Evolutionary conservation across 2,888 invertebrate genomes (phyloP).

Genomic region (Epirrita christyi): DNA sequence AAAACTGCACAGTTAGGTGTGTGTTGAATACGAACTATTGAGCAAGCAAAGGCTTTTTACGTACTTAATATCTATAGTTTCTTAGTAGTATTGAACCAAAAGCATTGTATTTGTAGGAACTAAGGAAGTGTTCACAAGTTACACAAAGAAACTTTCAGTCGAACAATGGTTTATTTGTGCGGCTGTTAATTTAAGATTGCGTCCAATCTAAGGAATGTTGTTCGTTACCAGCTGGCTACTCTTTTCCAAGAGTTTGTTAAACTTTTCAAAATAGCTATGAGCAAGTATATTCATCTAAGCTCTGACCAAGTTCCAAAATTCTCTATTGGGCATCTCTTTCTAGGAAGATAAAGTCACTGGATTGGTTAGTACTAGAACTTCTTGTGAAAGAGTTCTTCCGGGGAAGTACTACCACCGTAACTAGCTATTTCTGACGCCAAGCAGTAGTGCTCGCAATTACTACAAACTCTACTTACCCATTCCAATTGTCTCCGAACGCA

Average conservation of each 20-base stretch:
- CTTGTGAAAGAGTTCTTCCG: too few relatives aligned
- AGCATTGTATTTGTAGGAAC: constrained; percentile 3
- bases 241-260: constrained; percentile 4
- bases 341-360: too few relatives aligned
- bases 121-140: constrained; percentile 3
- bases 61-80: too few relatives aligned
- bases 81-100: constrained; percentile 1
- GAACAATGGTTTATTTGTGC: constrained; percentile 14
- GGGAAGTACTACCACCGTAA: too few relatives aligned
- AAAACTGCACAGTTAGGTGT: not conserved
- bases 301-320: too few relatives aligned
- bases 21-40: not conserved
- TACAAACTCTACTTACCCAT: too few relatives aligned
- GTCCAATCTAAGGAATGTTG: constrained; percentile 13
- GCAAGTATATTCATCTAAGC: too few relatives aligned
- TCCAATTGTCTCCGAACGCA: constrained; percentile 6
- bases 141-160: constrained; percentile 14
- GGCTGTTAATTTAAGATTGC: constrained; percentile 14
- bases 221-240: constrained; percentile 1
- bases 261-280: not conserved
- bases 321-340: too few relatives aligned
- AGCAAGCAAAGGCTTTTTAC: not conserved
- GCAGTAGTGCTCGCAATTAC: too few relatives aligned
- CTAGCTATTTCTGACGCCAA: too few relatives aligned
- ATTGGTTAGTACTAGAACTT: too few relatives aligned